Base-by-base conservation (phyloP, 2,888 invertebrate species). In the Drosophila fulvimacula region DNA sequence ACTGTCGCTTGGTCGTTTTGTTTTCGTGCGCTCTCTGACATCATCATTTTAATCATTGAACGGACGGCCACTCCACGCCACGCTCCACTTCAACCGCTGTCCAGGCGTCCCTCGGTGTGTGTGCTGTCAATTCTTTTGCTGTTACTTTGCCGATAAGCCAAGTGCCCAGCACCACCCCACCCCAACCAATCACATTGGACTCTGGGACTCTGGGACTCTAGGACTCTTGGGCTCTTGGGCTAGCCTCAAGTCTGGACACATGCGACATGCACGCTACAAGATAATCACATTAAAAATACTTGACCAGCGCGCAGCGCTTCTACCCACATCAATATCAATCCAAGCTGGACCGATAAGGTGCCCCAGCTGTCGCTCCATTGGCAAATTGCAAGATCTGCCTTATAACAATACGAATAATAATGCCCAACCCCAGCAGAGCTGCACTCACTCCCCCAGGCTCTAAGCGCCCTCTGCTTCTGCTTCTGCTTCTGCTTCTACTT, bases 281-380 rank as follows among this genome's bases (percentile, higher is more conserved):
- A 91, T 91, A 91, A 91, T 91, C 92, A 91, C 91, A 91, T 91
- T 91, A 91, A 88, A 89, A 89, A 89, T 72, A 79, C 82, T 71
- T 72, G 69, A 62, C 63, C 72, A 56, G 60, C 59, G 21, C 21
- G 4, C 17, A 13, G n/a, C 7, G 19, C 60, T 21, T 21, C 52
- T 58, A 76, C 87, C 87, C 77, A 83, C 66, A 67, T 83, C 81
- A 82, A 72, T 68, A 73, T 79, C 79, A 69, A 70, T 74, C 73
- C 81, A 44, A 24, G 55, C 30, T 51, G 76, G 59, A 55, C 76
- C 58, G 76, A 76, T 76, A 76, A 76, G 63, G 57, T 57, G 17
- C 17, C 32, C 27, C 32, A 30, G 6, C 44, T 5, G 7, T 5
- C 15, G 27, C 27, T 10, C 21, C 21, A 62, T 75, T 69, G 73